Evolutionary conservation across 2,888 invertebrate species (phyloP).

Genomic region (Yponomeuta sedellus): DNA sequence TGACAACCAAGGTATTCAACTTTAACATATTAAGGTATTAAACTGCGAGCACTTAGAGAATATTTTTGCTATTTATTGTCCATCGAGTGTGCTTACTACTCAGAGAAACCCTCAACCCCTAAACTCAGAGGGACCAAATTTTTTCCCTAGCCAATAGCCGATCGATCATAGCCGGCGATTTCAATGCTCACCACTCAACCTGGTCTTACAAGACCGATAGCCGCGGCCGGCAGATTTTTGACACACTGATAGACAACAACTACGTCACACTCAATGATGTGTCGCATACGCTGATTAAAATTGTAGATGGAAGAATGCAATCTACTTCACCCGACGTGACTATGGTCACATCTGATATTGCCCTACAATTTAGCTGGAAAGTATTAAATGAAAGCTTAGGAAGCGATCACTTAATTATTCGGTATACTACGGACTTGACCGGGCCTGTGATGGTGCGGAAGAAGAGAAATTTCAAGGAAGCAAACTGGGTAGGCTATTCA

Average conservation of each 20-base stretch:
- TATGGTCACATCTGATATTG: constrained; percentile 22
- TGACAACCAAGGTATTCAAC: constrained; percentile 19
- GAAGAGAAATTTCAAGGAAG: constrained; percentile 17
- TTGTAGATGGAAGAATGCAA: constrained; percentile 20
- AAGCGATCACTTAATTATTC: constrained; percentile 23
- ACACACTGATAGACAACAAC: constrained; percentile 18
- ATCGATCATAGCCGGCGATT: constrained; percentile 18
- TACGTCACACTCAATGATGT: constrained; percentile 24
- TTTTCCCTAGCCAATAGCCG: constrained; percentile 11
- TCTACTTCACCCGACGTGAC: constrained; percentile 24
- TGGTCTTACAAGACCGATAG: constrained; percentile 24
- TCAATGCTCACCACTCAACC: too few species aligned
- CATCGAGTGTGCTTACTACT: constrained; percentile 13
- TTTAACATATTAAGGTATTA: constrained; percentile 15
- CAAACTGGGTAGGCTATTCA: constrained; percentile 6
- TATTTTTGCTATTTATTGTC: constrained; percentile 21
- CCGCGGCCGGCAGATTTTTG: too few species aligned
- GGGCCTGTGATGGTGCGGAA: neutral
- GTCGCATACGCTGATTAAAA: constrained; percentile 19
- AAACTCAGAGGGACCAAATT: constrained; percentile 20
- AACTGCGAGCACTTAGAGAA: too few species aligned
- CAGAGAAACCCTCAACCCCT: constrained; percentile 18
- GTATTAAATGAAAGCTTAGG: constrained; percentile 23
- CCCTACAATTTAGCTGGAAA: constrained; percentile 20
- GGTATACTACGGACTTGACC: constrained; percentile 2